phyloP scores from a whole-genome alignment of 2,113 vertebrate species.

The Megatriorchis doriae region DNA sequence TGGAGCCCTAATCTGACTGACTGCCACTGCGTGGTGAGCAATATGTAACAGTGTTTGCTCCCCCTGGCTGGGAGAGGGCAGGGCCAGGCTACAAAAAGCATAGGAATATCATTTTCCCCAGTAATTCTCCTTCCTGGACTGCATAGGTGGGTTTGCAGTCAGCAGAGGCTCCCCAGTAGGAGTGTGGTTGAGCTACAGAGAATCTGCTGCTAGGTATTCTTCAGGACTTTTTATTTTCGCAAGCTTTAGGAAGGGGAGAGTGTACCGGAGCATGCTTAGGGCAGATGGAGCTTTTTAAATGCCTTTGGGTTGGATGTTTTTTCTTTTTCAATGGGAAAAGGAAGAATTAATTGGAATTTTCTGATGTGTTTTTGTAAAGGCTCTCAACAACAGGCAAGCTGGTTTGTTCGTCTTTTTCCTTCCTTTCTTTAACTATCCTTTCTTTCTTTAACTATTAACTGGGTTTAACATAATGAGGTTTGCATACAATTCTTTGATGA shows the following conservation, averaged over 20 bases:
- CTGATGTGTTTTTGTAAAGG: background rate
- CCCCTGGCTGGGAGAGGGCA: background rate
- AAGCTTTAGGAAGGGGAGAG: background rate
- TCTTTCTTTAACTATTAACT: background rate
- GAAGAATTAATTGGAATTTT: background rate
- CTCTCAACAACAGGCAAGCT: background rate
- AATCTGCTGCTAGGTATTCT: background rate
- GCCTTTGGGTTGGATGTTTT: background rate
- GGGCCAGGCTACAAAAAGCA: background rate
- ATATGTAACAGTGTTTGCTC: background rate
- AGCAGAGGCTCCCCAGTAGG: background rate
- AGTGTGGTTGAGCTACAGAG: background rate
- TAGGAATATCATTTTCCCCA: background rate
- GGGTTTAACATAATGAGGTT: background rate
- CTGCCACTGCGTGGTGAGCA: background rate
- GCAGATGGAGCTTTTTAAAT: background rate
- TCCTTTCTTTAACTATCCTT: background rate
- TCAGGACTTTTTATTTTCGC: background rate
- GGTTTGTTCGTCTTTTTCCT: background rate
- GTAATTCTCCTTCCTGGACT: background rate
- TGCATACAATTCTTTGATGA: background rate
- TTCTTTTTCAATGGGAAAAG: background rate
- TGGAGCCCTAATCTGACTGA: background rate
- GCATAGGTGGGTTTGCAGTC: background rate
- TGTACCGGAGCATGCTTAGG: background rate